These are phyloP conservation scores for Astyanax mexicanus DNA, from an alignment of 2,797 vertebrate species.

Conservation along the genomic window DNA sequence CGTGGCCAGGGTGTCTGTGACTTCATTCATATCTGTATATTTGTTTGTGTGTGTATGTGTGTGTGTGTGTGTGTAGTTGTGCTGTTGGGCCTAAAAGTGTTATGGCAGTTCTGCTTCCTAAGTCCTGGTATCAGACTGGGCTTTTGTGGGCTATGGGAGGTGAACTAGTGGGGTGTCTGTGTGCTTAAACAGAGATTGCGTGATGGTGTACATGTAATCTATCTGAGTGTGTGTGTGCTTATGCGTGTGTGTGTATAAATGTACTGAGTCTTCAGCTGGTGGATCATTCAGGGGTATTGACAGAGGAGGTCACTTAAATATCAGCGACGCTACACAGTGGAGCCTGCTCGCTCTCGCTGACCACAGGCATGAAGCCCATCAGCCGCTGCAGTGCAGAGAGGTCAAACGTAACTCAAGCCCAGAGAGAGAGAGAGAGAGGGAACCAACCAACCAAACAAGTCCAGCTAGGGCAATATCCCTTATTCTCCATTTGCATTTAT, in stretches of 20 bases:
- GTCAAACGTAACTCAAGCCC: slow-evolving; percentile 57
- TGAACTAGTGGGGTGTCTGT: slow-evolving; percentile 12
- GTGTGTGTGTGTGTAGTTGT: slow-evolving; percentile 6
- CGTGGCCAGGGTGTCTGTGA: slow-evolving; percentile 36
- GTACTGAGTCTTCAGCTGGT: slow-evolving; percentile 55
- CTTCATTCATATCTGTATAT: slow-evolving; percentile 22
- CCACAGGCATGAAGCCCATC: slow-evolving; percentile 53
- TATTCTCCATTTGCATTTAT: slow-evolving; percentile 71
- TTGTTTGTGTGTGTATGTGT: slow-evolving; percentile 10
- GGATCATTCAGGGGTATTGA: slow-evolving; percentile 60
- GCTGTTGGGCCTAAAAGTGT: not conserved
- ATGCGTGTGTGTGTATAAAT: slow-evolving; percentile 22
- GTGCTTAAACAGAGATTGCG: slow-evolving; percentile 36
- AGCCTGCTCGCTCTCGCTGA: slow-evolving; percentile 52
- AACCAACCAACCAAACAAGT: slow-evolving; percentile 53
- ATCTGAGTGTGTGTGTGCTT: slow-evolving; percentile 18
- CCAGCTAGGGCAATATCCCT: slow-evolving; percentile 17
- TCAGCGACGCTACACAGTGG: slow-evolving; percentile 46
- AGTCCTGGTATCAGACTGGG: not conserved
- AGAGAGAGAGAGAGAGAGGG: slow-evolving; percentile 14
- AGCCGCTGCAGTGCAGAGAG: slow-evolving; percentile 44
- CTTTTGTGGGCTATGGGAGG: slow-evolving; percentile 11
- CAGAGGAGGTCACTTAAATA: slow-evolving; percentile 63
- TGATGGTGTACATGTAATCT: slow-evolving; percentile 36
- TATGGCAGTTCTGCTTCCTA: slow-evolving; percentile 3